Evolutionary conservation across 2,113 vertebrate species (phyloP).

Genomic region (Pelvicachromis taeniatus): DNA sequence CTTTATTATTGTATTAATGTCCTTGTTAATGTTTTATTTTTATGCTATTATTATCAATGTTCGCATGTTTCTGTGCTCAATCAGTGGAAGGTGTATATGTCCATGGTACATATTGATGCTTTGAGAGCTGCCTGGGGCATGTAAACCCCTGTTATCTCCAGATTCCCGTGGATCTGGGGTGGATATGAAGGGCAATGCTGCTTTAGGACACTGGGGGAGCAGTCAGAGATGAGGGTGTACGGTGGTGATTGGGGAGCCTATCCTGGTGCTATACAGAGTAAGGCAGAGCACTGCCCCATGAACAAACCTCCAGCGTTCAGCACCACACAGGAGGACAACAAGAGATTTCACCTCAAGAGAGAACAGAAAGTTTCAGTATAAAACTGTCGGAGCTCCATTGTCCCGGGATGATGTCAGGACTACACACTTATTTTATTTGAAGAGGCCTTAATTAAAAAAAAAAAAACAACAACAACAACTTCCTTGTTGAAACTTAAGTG

Average conservation of each 20-base stretch:
- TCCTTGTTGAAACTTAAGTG: slow-evolving; percentile 28
- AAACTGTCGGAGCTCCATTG: slow-evolving; percentile 1
- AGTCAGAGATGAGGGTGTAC: not conserved
- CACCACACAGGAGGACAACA: not conserved
- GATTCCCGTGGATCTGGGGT: not conserved
- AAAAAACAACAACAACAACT: not conserved
- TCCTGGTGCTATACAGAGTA: not conserved
- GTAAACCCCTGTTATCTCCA: not conserved
- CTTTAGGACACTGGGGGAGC: slow-evolving; percentile 10
- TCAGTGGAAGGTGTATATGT: slow-evolving; percentile 49
- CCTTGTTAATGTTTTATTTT: slow-evolving; percentile 42
- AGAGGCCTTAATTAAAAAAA: slow-evolving; percentile 67
- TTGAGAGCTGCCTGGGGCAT: slow-evolving; percentile 12
- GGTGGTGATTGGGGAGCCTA: not conserved
- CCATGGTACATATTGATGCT: slow-evolving; percentile 42
- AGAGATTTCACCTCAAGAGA: slow-evolving; percentile 16
- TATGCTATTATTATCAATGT: slow-evolving; percentile 54
- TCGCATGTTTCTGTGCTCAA: slow-evolving; percentile 44
- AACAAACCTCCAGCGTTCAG: slow-evolving; percentile 20
- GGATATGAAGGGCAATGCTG: slow-evolving; percentile 32
- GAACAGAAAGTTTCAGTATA: not conserved
- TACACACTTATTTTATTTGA: slow-evolving; percentile 44
- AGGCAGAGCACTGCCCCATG: not conserved
- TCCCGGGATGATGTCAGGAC: slow-evolving; percentile 38
- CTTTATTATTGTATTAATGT: slow-evolving; percentile 69